Base-by-base conservation (phyloP, 2,113 vertebrate species). In the Terrapene triunguis region DNA sequence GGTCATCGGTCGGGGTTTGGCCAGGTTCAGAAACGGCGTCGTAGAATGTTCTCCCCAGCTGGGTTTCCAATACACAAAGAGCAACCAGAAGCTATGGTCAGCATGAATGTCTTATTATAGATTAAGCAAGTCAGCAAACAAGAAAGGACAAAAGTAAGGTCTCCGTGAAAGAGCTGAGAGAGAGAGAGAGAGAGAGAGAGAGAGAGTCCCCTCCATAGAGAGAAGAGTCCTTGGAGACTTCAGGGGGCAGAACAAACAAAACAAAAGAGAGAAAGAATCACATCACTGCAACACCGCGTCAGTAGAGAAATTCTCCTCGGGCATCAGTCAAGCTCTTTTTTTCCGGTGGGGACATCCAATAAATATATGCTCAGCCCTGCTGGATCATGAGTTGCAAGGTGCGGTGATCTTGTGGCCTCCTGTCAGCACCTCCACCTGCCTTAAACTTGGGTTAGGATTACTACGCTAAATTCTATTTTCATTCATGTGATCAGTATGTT, bases 1-100 rank as follows among this genome's bases (percentile, higher is more conserved):
- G 1, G 0, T 29, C 87, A 50, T 38, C 0, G 1, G 59, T 78
- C 1, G 0, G 1, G 27, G 55, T 35, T 16, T 89, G 38, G 3
- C 38, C 59, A 32, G n/a, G 4, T 0, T 1, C 5, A 38, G 29
- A n/a, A 1, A 12, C 32, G 25, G 62, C 12, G 50, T 78, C 5
- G 13, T 4, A 1, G 0, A 3, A 0, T 0, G 47, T 3, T 1
- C 2, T 0, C 55, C 81, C 80, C 89, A 47, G 76, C 59, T 4
- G 0, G 9, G 48, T 32, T 50, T 83, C 27, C 54, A 16, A 29
- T 27, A 47, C 24, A 59, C 80, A 17, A 1, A 0, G 14, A 59
- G 22, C 44, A 32, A 5, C 35, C 0, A 1, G 1, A 2, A 7
- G 25, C 11, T 90, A 22, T 21, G 10, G 48, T 27, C 89, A 74